Conservation (phyloP, 2,113 vertebrate genomes). For the Brachirus orientalis region DNA sequence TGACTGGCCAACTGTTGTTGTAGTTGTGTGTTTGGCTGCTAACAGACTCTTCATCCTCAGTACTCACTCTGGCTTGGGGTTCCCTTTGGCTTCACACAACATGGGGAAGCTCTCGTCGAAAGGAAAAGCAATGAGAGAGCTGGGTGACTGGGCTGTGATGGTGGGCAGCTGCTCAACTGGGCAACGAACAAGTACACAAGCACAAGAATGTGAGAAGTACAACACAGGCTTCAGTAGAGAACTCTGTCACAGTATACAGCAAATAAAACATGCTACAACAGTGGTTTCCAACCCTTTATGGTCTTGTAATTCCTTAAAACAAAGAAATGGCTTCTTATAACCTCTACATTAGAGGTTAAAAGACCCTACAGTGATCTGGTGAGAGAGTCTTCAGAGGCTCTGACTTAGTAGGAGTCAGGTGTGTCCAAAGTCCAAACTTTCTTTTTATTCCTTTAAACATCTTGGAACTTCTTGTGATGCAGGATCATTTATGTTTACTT, state of each 20-base stretch:
- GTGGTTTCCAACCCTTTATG: constrained; percentile 34
- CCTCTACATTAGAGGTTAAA: not conserved
- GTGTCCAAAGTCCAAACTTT: not conserved
- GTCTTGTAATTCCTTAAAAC: constrained; percentile 1
- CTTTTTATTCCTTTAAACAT: not conserved
- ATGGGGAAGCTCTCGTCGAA: constrained; percentile 92
- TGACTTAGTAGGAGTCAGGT: no score
- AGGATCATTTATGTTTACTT: no score
- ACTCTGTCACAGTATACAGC: not conserved
- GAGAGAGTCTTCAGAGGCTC: no score
- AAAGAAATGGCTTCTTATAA: not conserved
- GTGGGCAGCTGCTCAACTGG: constrained; percentile 93
- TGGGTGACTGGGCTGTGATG: constrained; percentile 86
- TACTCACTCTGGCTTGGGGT: constrained; percentile 91
- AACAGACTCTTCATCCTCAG: constrained; percentile 15
- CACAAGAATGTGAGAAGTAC: constrained; percentile 35
- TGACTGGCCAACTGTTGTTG: constrained; percentile 20
- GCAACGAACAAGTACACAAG: constrained; percentile 51
- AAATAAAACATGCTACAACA: not conserved
- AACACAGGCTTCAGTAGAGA: constrained; percentile 9
- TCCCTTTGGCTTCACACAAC: constrained; percentile 93
- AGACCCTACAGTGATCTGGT: no score
- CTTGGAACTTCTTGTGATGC: not conserved
- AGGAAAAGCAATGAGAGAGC: constrained; percentile 89
- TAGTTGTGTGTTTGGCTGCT: constrained; percentile 19